Percentiles rank a stretch among this genome's conserved stretches.
Evolutionary conservation across 2,113 vertebrate genomes (phyloP).

Genomic region (Rhipidura dahli): DNA sequence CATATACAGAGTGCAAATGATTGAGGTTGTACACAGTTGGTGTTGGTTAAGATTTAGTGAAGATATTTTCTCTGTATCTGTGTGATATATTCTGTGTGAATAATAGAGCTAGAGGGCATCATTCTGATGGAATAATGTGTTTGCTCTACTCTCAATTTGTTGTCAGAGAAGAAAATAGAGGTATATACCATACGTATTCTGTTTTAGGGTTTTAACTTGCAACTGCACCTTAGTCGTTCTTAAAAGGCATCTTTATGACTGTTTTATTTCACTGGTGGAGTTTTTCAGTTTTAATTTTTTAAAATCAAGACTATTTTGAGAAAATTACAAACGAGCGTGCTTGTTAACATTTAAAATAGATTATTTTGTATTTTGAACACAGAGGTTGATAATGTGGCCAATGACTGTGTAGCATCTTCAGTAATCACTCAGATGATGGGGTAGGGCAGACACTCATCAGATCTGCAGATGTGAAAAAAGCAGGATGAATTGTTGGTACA

Average conservation of each 20-base stretch:
- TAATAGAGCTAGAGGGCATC: neutral
- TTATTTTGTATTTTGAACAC: neutral
- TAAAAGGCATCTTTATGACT: neutral
- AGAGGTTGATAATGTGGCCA: neutral
- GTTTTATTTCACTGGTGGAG: neutral
- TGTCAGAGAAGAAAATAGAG: neutral
- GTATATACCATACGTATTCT: accelerated
- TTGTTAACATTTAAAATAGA: neutral
- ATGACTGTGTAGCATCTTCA: neutral
- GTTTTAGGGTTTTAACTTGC: neutral
- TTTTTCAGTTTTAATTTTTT: neutral
- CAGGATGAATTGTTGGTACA: neutral
- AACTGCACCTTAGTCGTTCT: neutral
- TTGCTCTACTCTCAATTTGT: neutral
- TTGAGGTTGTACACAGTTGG: neutral
- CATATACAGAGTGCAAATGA: neutral
- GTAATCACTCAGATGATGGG: neutral
- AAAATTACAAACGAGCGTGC: neutral
- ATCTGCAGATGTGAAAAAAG: neutral
- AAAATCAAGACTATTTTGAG: neutral
- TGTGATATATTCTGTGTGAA: neutral
- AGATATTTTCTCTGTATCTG: neutral
- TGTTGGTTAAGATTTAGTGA: neutral
- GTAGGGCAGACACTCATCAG: neutral
- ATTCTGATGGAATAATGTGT: neutral